These are phyloP conservation scores for Cryptocephalus moraei DNA, from an alignment of 2,888 invertebrate species.

Conservation along the genomic window DNA sequence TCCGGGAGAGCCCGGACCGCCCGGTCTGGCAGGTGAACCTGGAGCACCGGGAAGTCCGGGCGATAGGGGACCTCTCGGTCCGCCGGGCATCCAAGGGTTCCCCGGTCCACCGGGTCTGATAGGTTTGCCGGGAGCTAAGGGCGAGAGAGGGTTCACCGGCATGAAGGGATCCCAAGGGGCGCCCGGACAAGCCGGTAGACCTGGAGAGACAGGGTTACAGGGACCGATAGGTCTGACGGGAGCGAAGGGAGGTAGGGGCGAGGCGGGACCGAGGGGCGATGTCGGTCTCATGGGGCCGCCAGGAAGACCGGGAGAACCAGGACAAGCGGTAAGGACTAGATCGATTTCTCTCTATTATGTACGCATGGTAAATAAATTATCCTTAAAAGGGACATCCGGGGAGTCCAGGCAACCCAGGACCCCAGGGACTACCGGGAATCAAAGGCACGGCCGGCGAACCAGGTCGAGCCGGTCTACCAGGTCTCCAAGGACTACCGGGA, in stretches of 20 bases:
- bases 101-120: conserved; percentile 58
- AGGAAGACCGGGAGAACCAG: conserved; percentile 67
- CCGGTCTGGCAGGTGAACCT: conserved; percentile 62
- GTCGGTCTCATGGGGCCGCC: conserved; percentile 64
- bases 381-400: conserved; percentile 58
- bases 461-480: conserved; percentile 57
- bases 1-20: conserved; percentile 63
- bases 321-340: conserved; percentile 47
- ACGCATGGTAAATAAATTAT: neutral
- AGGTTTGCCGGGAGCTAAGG: conserved; percentile 63
- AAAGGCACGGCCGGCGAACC: conserved; percentile 63
- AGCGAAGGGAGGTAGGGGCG: conserved; percentile 65
- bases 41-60: conserved; percentile 64
- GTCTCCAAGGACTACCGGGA: conserved; percentile 61
- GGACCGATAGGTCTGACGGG: conserved; percentile 55
- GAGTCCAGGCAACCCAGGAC: conserved; percentile 56
- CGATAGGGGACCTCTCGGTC: conserved; percentile 62
- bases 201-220: conserved; percentile 53
- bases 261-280: conserved; percentile 67
- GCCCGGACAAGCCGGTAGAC: conserved; percentile 46
- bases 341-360: conserved; percentile 3
- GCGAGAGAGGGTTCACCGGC: conserved; percentile 61
- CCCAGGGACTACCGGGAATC: conserved; percentile 57
- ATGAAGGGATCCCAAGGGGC: conserved; percentile 66
- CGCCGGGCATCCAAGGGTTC: conserved; percentile 58